A percentile compares a stretch with the other conserved stretches of the same genome.
phyloP scores from a whole-genome alignment of 1,140 invertebrate species.

The Panagrolaimus sp. region DNA sequence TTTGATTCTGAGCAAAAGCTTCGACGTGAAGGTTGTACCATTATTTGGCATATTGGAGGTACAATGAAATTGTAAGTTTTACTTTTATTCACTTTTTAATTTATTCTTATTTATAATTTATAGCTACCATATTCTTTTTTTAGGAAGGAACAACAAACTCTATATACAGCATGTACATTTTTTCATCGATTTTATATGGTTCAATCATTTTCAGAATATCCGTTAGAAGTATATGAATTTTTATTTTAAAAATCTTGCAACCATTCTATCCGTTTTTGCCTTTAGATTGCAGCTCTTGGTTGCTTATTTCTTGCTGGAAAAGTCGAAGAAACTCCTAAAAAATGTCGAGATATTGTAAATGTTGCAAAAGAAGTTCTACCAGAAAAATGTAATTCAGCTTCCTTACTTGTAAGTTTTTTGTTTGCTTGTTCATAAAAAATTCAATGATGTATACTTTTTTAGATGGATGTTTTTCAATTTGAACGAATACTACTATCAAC shows the following conservation, averaged over 20 bases:
- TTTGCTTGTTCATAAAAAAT: constrained; percentile 72
- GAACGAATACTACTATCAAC: constrained; percentile 94
- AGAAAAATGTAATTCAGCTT: constrained; percentile 62
- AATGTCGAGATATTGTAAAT: constrained; percentile 93
- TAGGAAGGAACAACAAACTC: constrained; percentile 66
- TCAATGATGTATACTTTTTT: constrained; percentile 50
- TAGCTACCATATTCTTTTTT: constrained; percentile 24
- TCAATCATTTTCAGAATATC: constrained; percentile 90
- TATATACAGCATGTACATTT: constrained; percentile 92
- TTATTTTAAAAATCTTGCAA: constrained; percentile 23
- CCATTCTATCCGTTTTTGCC: neutral
- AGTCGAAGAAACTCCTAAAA: constrained; percentile 98
- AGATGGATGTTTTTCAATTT: constrained; percentile 93
- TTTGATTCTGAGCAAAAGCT: constrained; percentile 38
- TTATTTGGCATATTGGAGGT: constrained; percentile 49
- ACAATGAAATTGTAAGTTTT: constrained; percentile 49
- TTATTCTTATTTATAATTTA: too few relatives aligned
- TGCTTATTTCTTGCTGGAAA: constrained; percentile 94
- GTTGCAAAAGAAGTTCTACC: constrained; percentile 73
- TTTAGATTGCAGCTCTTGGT: constrained; percentile 84
- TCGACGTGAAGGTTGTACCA: constrained; percentile 42
- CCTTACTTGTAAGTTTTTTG: constrained; percentile 40
- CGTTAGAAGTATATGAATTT: constrained; percentile 83
- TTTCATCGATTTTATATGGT: constrained; percentile 99
- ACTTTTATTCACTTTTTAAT: constrained; percentile 19